Conservation (phyloP, 1,140 invertebrate genomes). For the Macrostomum lignano region DNA sequence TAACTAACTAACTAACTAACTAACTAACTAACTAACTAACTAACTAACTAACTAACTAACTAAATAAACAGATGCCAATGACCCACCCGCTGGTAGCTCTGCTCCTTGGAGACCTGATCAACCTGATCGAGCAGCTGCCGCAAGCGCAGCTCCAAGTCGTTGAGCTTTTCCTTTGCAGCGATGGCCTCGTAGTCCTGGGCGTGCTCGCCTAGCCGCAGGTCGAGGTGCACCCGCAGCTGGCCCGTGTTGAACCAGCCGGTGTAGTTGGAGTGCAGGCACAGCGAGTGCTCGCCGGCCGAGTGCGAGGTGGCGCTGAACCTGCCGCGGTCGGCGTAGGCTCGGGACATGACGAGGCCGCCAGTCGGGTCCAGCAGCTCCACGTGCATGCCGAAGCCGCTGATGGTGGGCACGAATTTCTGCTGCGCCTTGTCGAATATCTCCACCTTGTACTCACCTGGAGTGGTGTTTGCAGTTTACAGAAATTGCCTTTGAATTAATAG, state of each 20-base stretch:
- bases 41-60: too few species aligned
- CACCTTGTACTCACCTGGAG: conserved; percentile 82
- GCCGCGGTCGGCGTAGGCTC: conserved; percentile 73
- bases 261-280: conserved; percentile 85
- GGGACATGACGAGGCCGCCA: conserved; percentile 16
- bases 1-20: too few species aligned
- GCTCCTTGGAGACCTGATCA: conserved; percentile 94
- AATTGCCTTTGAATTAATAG: too few species aligned
- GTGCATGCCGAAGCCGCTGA: conserved; percentile 78
- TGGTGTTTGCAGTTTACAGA: too few species aligned
- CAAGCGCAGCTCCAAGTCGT: conserved; percentile 70
- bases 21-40: too few species aligned
- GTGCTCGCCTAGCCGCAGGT: conserved; percentile 95
- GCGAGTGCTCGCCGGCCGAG: conserved; percentile 75
- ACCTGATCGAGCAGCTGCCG: conserved; percentile 85
- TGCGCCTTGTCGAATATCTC: conserved; percentile 25
- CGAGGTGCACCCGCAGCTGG: conserved; percentile 70
- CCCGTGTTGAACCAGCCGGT: conserved; percentile 60
- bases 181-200: conserved; percentile 83
- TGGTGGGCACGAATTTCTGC: conserved; percentile 29
- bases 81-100: conserved; percentile 82
- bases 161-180: conserved; percentile 83
- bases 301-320: conserved; percentile 84
- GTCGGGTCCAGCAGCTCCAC: conserved; percentile 91
- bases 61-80: too few species aligned